Conservation (phyloP, 2,888 invertebrate species). For the Heteromurus nitidus region DNA sequence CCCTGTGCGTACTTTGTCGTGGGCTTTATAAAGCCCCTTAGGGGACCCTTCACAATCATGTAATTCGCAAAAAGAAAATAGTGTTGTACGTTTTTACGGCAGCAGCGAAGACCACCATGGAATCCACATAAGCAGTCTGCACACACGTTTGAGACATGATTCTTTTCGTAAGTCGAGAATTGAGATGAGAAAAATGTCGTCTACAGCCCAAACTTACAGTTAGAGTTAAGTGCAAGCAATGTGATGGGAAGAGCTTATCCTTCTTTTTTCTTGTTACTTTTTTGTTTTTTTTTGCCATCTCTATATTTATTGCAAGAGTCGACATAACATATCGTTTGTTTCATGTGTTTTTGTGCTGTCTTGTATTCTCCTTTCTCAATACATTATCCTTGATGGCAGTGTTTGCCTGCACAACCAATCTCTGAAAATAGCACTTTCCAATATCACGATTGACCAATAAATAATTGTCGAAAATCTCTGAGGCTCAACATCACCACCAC, state of each 20-base stretch:
- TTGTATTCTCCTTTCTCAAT: slow-evolving; percentile 14
- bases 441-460: slow-evolving; percentile 61
- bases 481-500: slow-evolving; percentile 24
- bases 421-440: slow-evolving; percentile 57
- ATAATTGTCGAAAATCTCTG: slow-evolving; percentile 46
- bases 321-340: not conserved
- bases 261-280: slow-evolving; percentile 13
- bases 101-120: too few species aligned
- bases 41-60: slow-evolving; percentile 36
- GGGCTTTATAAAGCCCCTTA: slow-evolving; percentile 47
- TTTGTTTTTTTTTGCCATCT: not conserved
- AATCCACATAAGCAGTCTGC: slow-evolving; percentile 23
- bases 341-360: not conserved
- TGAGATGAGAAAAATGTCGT: slow-evolving; percentile 43
- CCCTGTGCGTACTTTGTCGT: not conserved
- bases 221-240: slow-evolving; percentile 31
- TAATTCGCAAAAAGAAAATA: slow-evolving; percentile 57
- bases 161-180: slow-evolving; percentile 16
- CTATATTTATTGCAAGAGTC: not conserved
- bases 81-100: slow-evolving; percentile 30
- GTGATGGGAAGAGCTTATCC: slow-evolving; percentile 24
- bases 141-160: slow-evolving; percentile 5
- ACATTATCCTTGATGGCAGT: slow-evolving; percentile 39
- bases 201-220: slow-evolving; percentile 12
- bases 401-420: slow-evolving; percentile 36